Conservation (phyloP, 2,888 invertebrate species). For the Helleia helle region DNA sequence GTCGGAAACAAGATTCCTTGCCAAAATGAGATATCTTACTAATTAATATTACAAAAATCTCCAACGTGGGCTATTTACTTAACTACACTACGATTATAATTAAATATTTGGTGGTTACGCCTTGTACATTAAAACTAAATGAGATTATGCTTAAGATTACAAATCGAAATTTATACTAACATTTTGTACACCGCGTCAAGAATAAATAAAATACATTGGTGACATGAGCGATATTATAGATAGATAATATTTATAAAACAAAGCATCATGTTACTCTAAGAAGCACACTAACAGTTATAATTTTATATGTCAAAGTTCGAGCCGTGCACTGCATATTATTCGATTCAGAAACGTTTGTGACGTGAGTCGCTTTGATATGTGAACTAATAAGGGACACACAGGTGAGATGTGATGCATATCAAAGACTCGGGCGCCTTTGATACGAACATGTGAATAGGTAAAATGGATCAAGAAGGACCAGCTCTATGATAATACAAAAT, state of each 20-base stretch:
- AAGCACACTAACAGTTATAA: constrained; percentile 24
- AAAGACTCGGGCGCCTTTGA: constrained; percentile 16
- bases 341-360: constrained; percentile 22
- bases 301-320: constrained; percentile 27
- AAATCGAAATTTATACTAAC: constrained; percentile 14
- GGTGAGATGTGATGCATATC: constrained; percentile 14
- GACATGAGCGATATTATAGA: constrained; percentile 27
- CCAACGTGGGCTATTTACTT: constrained; percentile 11
- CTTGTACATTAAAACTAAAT: constrained; percentile 65
- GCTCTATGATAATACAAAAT: constrained; percentile 30
- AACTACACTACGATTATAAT: constrained; percentile 21
- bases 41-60: constrained; percentile 22
- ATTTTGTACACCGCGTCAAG: constrained; percentile 16
- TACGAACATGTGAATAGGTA: constrained; percentile 36
- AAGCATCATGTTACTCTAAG: constrained; percentile 38
- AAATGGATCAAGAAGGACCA: constrained; percentile 47
- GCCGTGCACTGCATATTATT: constrained; percentile 45
- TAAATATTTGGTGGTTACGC: constrained; percentile 66
- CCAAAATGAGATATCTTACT: constrained; percentile 14
- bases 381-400: constrained; percentile 20
- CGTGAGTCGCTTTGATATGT: constrained; percentile 20
- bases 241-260: constrained; percentile 20
- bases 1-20: constrained; percentile 18
- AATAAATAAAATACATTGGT: constrained; percentile 17
- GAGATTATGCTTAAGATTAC: constrained; percentile 45